A percentile compares a stretch with the other conserved stretches of the same genome.
Evolutionary conservation across 2,113 vertebrate species (phyloP).

Genomic region (Myotis lucifugus): DNA sequence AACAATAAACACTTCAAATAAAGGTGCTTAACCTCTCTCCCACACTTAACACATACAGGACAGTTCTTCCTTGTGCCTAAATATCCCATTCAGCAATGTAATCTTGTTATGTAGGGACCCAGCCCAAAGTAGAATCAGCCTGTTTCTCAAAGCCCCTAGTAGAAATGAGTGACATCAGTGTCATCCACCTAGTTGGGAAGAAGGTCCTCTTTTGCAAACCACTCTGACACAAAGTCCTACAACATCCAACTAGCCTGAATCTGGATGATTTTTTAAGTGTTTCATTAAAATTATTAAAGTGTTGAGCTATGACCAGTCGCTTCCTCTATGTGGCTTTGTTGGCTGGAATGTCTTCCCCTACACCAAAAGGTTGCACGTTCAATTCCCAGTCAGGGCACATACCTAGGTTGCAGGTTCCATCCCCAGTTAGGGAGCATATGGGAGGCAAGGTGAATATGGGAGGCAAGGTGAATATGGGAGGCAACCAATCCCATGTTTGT

Average conservation of each 20-base stretch:
- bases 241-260: slow-evolving; percentile 8
- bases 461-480: not conserved
- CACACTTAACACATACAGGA: not conserved
- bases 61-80: slow-evolving; percentile 21
- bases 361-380: too few relatives aligned
- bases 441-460: not conserved
- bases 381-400: too few relatives aligned
- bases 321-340: not conserved
- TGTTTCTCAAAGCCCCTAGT: not conserved
- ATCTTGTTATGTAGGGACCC: not conserved
- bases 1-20: slow-evolving; percentile 33
- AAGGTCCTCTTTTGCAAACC: slow-evolving; percentile 34
- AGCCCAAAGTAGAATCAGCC: not conserved
- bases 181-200: not conserved
- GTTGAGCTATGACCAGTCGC: not conserved
- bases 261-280: not conserved
- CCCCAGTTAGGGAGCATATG: too few relatives aligned
- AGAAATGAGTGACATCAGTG: not conserved
- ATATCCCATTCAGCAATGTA: slow-evolving; percentile 1
- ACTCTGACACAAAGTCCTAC: not conserved
- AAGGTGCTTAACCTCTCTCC: slow-evolving; percentile 30
- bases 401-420: not conserved
- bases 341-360: not conserved
- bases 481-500: not conserved
- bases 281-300: slow-evolving; percentile 37